phyloP scores from a whole-genome alignment of 2,888 invertebrate genomes.

The Cyaniris semiargus region DNA sequence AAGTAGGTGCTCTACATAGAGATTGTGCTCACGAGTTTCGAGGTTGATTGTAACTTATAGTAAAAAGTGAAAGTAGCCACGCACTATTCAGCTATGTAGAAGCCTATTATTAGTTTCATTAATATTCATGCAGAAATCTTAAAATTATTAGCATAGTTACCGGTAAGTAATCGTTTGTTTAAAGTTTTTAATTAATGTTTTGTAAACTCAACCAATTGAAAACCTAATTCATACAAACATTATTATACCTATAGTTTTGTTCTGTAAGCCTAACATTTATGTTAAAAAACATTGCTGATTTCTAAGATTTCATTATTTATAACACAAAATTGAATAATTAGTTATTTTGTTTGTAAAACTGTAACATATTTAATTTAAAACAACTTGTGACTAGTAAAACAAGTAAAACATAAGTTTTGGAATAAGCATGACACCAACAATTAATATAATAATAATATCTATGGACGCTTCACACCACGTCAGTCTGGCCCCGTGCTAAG shows the following conservation, averaged over 20 bases:
- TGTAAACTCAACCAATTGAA: slow-evolving; percentile 16
- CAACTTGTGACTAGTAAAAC: not conserved
- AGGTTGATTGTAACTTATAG: slow-evolving; percentile 7
- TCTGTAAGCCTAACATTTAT: not conserved
- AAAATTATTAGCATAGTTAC: not conserved
- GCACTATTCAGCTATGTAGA: slow-evolving; percentile 35
- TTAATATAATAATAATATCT: no score
- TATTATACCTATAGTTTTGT: not conserved
- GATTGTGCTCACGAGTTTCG: not conserved
- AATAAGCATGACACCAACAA: not conserved
- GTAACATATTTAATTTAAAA: not conserved
- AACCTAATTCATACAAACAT: slow-evolving; percentile 9
- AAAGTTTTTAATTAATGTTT: not conserved
- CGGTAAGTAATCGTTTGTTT: slow-evolving; percentile 7
- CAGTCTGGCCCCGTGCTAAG: no score
- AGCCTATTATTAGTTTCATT: slow-evolving; percentile 8
- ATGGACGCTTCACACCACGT: no score
- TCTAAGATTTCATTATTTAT: not conserved
- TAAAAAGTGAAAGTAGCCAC: slow-evolving; percentile 48
- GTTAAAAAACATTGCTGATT: not conserved
- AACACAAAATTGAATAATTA: no score
- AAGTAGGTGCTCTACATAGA: slow-evolving; percentile 29
- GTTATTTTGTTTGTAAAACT: not conserved
- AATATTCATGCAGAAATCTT: slow-evolving; percentile 15
- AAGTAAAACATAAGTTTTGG: not conserved